These are phyloP conservation scores for Drosophila helvetica DNA, from an alignment of 2,888 invertebrate species.

Conservation along the genomic window DNA sequence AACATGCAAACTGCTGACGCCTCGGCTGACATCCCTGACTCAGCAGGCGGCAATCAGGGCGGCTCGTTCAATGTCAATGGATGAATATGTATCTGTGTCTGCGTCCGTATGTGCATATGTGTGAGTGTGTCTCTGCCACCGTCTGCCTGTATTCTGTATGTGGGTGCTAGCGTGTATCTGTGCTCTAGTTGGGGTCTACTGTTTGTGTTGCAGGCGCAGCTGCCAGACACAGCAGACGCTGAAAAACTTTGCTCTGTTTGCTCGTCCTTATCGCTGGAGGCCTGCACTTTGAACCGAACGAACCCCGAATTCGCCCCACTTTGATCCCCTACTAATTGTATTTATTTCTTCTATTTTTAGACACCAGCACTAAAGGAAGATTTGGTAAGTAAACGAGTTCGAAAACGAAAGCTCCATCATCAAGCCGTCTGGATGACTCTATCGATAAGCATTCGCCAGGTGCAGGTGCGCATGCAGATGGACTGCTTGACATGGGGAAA, in stretches of 20 bases:
- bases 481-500: slow-evolving; percentile 47
- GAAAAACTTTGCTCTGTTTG: not conserved
- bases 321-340: slow-evolving; percentile 10
- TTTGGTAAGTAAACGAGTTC: slow-evolving; percentile 21
- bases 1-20: slow-evolving; percentile 56
- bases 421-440: not conserved
- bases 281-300: not conserved
- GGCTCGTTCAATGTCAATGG: slow-evolving; percentile 56
- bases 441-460: slow-evolving; percentile 3
- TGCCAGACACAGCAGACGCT: slow-evolving; percentile 30
- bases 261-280: not conserved
- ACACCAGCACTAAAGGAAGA: slow-evolving; percentile 5
- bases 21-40: slow-evolving; percentile 62
- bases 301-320: not conserved
- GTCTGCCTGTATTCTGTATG: slow-evolving; percentile 3
- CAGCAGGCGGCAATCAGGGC: slow-evolving; percentile 74
- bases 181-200: not conserved
- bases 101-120: not conserved
- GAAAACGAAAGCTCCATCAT: slow-evolving; percentile 1
- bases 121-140: not conserved
- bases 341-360: slow-evolving; percentile 26
- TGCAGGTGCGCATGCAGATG: slow-evolving; percentile 9
- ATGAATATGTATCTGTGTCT: slow-evolving; percentile 4
- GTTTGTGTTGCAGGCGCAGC: slow-evolving; percentile 45
- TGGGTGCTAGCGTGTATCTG: too few species aligned